phyloP scores from a whole-genome alignment of 2,888 invertebrate species.

The Macroteleia sp. region DNA sequence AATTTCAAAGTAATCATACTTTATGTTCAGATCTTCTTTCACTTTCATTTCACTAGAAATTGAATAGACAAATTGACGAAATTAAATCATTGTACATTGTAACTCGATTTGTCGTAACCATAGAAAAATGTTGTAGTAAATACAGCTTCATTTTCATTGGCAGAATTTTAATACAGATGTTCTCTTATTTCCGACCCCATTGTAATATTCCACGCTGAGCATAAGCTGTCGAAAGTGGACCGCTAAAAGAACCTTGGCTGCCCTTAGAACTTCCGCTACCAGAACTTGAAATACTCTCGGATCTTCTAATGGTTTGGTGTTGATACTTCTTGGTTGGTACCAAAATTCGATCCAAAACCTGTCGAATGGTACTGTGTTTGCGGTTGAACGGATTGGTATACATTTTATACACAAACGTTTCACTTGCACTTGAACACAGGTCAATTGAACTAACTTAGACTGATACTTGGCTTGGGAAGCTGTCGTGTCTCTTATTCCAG shows the following conservation, averaged over 20 bases:
- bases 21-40: too few species aligned
- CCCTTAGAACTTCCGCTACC: constrained; percentile 75
- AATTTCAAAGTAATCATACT: too few species aligned
- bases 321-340: constrained; percentile 81
- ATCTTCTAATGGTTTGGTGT: constrained; percentile 74
- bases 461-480: neutral
- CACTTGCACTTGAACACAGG: too few species aligned
- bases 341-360: constrained; percentile 87
- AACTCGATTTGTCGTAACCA: too few species aligned
- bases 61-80: too few species aligned
- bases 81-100: too few species aligned
- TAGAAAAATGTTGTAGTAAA: too few species aligned
- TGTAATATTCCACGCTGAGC: constrained; percentile 73
- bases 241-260: constrained; percentile 72
- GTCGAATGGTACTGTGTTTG: constrained; percentile 88
- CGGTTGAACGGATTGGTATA: constrained; percentile 89
- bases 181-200: constrained; percentile 80
- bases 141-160: too few species aligned
- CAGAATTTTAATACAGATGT: too few species aligned
- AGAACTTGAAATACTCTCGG: constrained; percentile 78
- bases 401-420: constrained; percentile 85
- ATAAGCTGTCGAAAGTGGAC: constrained; percentile 59
- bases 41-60: too few species aligned
- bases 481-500: neutral
- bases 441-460: too few species aligned